Percentiles rank a stretch among this genome's conserved stretches.
Evolutionary conservation across 2,113 vertebrate species (phyloP).

Genomic region (Aplodontia rufa): DNA sequence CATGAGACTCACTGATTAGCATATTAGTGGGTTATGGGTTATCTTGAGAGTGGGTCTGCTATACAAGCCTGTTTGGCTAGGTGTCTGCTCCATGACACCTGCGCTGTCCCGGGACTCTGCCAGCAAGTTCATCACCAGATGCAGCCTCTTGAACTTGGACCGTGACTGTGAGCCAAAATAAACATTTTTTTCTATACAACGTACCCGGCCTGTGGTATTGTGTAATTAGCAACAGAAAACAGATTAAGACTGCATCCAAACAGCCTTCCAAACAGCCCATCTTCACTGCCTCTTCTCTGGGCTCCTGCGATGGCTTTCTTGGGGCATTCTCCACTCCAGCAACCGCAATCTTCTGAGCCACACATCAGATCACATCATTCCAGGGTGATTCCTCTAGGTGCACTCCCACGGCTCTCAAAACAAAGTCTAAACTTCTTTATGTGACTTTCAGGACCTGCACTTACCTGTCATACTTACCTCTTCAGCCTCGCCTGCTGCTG

Average conservation of each 20-base stretch:
- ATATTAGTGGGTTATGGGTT: no score
- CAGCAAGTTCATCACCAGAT: background rate
- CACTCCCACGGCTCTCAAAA: background rate
- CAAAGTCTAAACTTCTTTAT: background rate
- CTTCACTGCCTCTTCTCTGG: background rate
- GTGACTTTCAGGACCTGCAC: background rate
- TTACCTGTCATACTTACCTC: background rate
- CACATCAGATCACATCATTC: background rate
- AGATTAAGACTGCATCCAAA: background rate
- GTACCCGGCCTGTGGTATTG: background rate
- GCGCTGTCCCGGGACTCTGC: background rate
- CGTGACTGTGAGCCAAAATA: background rate
- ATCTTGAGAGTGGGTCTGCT: background rate
- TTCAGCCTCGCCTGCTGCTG: no score
- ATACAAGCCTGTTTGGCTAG: background rate
- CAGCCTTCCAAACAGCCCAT: background rate
- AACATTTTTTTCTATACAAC: background rate
- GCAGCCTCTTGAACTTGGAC: background rate
- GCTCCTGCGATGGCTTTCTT: background rate
- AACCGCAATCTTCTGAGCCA: background rate
- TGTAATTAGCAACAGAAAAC: background rate
- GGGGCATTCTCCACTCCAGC: background rate
- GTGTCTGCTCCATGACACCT: background rate
- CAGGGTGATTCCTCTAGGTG: background rate
- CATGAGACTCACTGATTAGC: background rate